These are phyloP conservation scores for Ptilodon capucinus DNA, from an alignment of 2,888 invertebrate species.

Conservation along the genomic window DNA sequence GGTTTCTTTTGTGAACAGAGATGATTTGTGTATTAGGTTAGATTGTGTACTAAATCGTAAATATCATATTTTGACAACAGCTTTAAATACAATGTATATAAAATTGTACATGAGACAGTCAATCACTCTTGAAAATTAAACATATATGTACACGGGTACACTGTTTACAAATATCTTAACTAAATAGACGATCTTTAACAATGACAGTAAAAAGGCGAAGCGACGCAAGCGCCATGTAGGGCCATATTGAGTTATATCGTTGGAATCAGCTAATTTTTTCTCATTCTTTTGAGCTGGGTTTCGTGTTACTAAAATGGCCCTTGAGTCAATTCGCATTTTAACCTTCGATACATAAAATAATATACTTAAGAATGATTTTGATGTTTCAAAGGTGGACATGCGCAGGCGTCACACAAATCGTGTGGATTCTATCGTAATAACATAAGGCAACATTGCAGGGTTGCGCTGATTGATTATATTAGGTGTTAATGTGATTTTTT, in stretches of 20 bases:
- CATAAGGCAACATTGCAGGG: constrained; percentile 6
- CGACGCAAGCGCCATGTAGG: constrained; percentile 15
- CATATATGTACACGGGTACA: no score
- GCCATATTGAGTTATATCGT: constrained; percentile 26
- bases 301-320: no score
- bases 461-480: constrained; percentile 18
- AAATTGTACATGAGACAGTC: background rate
- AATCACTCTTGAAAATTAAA: no score
- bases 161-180: background rate
- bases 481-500: no score
- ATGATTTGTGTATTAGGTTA: background rate
- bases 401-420: constrained; percentile 13
- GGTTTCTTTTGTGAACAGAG: background rate
- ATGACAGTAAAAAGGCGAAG: background rate
- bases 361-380: no score
- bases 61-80: background rate
- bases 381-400: constrained; percentile 5
- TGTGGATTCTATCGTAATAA: constrained; percentile 7
- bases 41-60: background rate
- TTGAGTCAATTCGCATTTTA: no score
- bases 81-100: background rate
- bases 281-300: no score
- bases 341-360: no score
- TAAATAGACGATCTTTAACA: background rate
- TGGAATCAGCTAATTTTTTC: no score